Percentiles rank a stretch among this genome's conserved stretches.
These are phyloP conservation scores for Tipula helvola DNA, from an alignment of 2,888 invertebrate species.

Conservation along the genomic window DNA sequence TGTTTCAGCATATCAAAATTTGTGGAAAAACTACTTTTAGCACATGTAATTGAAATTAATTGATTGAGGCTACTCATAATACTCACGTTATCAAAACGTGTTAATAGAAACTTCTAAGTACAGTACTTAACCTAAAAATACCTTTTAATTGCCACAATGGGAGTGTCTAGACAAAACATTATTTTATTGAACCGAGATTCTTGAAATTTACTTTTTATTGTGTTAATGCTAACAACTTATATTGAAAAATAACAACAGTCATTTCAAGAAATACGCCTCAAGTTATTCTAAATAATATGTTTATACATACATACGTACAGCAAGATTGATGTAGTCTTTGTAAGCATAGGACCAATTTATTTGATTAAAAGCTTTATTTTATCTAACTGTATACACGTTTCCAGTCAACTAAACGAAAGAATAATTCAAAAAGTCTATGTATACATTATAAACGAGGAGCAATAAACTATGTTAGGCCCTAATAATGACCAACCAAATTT, in stretches of 20 bases:
- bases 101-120: too few relatives aligned
- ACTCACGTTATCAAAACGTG: too few relatives aligned
- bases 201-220: background rate
- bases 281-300: background rate
- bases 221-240: background rate
- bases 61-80: too few relatives aligned
- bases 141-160: background rate
- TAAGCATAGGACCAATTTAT: background rate
- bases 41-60: too few relatives aligned
- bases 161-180: background rate
- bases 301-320: background rate
- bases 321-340: background rate
- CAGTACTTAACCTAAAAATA: too few relatives aligned
- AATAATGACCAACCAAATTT: background rate
- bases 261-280: background rate
- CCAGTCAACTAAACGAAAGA: background rate
- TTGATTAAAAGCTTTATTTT: background rate
- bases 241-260: background rate
- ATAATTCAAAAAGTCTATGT: background rate
- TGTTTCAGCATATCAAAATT: too few relatives aligned
- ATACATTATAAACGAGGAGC: background rate
- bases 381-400: background rate
- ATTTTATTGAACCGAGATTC: background rate
- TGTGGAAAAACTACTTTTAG: too few relatives aligned
- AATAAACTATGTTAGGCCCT: background rate